These are phyloP conservation scores for Paradoxurus hermaphroditus DNA, from an alignment of 2,113 vertebrate genomes.

Conservation along the genomic window DNA sequence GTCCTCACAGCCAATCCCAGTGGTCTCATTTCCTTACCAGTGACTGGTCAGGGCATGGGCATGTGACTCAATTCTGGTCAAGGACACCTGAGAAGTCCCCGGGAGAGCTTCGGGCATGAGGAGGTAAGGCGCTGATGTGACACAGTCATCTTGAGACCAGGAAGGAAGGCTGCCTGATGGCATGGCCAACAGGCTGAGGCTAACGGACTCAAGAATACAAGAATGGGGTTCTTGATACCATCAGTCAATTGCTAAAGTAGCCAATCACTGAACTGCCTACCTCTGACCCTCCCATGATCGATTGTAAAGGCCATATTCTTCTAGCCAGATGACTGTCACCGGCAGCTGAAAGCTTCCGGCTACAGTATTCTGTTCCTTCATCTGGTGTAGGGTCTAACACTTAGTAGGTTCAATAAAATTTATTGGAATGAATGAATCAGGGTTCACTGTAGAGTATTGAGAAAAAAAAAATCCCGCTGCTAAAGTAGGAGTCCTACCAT, in stretches of 20 bases:
- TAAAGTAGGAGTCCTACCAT: background rate
- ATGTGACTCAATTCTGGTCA: background rate
- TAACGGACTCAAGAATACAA: background rate
- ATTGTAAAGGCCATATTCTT: background rate
- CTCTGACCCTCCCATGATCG: background rate
- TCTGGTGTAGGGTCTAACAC: background rate
- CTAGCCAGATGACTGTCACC: background rate
- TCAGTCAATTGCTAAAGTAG: background rate
- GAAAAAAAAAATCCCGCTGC: background rate
- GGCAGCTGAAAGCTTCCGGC: background rate
- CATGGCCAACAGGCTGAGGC: background rate
- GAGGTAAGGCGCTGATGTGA: background rate
- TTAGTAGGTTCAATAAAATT: background rate
- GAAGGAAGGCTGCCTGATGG: background rate
- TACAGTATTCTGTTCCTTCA: background rate
- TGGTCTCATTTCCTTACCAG: background rate
- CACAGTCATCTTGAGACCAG: background rate
- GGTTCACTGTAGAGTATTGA: background rate
- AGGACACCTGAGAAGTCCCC: background rate
- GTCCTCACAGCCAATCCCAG: background rate
- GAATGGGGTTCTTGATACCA: background rate
- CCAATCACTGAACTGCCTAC: background rate
- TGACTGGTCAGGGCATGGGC: background rate
- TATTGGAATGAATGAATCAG: background rate
- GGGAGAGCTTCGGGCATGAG: background rate